Base-by-base conservation (phyloP, 2,797 vertebrate species). In the Danio tinwini region DNA sequence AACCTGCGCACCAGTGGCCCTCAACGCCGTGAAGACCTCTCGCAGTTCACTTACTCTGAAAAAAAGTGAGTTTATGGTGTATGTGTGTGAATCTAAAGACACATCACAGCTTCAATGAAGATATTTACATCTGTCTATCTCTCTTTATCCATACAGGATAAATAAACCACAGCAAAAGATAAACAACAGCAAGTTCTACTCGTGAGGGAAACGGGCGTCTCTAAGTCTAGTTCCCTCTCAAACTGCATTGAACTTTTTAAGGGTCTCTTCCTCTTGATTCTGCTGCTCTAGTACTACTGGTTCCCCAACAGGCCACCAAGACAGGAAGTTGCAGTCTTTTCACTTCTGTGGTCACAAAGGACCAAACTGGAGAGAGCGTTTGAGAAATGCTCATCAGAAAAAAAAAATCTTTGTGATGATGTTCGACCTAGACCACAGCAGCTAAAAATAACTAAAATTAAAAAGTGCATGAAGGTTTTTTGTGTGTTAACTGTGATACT, bases 141-240 rank as follows among this genome's bases (percentile, higher is more conserved):
- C 1, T 55, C 0, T 55, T 53, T 87, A 61, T 6, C 81, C 83
- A 77, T 88, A 56, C 89, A 99, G 97, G 91, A 84, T 93, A 47
- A 96, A 90, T 53, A 67, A 67, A 76, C 56, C 11, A 87, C 96
- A 97, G 88, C 97, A 96, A 92, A 96, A 94, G 87, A 92, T 96
- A 85, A 96, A 95, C 93, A 98, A 96, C 91, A 98, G 96, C 89
- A 97, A 92, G 87, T 99, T 98, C 90, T 98, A 97, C 90, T 95
- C 96, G 2, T 96, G 95, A 95, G 76, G 83, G 55, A 74, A 39
- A 14, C 19, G 21, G 21, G 29, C 5, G 29, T 3, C 29, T 29
- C 29, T 29, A 29, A 19, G 19, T 49, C 50, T 56, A n/a, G 71
- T n/a, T 55, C 19, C 40, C 16, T 65, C 13, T 37, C 45, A 14